Percentiles rank a stretch among this genome's conserved stretches.
phyloP scores from a whole-genome alignment of 2,888 invertebrate species.

The Byasa hedistus region DNA sequence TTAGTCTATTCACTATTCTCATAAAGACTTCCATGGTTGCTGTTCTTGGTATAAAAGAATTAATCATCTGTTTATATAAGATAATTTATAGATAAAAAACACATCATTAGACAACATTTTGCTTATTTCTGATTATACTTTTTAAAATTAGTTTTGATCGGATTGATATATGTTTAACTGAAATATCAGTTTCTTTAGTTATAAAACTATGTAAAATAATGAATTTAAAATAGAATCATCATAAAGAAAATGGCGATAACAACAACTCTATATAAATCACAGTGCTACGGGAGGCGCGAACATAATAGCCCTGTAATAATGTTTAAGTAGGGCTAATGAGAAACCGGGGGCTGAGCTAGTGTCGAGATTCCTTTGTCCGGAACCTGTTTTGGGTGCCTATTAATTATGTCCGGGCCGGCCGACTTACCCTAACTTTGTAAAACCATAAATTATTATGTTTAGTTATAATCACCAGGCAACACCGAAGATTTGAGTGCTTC shows the following conservation, averaged over 20 bases:
- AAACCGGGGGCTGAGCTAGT: conserved; percentile 40
- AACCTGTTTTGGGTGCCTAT: conserved; percentile 45
- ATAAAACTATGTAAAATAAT: no score
- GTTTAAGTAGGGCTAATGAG: conserved; percentile 69
- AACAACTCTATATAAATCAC: conserved; percentile 39
- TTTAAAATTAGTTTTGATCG: no score
- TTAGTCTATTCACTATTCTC: no score
- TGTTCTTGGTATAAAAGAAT: no score
- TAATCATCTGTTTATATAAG: no score
- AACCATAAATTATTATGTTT: conserved; percentile 17
- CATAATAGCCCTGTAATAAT: conserved; percentile 65
- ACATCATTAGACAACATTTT: no score
- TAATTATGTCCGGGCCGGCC: conserved; percentile 32
- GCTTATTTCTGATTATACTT: no score
- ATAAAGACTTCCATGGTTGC: no score
- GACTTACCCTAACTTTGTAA: conserved; percentile 10
- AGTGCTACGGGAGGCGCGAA: conserved; percentile 44
- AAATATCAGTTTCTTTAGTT: no score
- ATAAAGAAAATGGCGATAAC: conserved; percentile 27
- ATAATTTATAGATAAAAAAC: no score
- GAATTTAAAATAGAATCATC: background rate
- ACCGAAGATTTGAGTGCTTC: background rate
- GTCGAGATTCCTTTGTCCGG: conserved; percentile 41
- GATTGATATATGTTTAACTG: no score
- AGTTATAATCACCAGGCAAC: background rate